phyloP scores from a whole-genome alignment of 2,113 vertebrate species.

The Cyphomyrus plagiostoma region DNA sequence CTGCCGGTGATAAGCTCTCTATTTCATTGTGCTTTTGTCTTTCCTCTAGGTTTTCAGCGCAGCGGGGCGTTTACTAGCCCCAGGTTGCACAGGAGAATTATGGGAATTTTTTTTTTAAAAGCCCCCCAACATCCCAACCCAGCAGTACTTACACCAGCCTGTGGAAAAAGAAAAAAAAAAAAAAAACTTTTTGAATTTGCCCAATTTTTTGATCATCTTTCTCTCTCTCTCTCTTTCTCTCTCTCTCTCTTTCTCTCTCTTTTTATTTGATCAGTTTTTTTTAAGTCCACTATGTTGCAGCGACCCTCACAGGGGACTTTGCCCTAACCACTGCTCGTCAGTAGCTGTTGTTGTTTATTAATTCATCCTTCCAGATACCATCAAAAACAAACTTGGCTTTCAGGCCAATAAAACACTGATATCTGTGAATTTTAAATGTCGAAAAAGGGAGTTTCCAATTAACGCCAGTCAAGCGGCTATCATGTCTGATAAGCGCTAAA shows the following conservation, averaged over 20 bases:
- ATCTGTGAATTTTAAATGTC: not conserved
- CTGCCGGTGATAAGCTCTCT: constrained; percentile 75
- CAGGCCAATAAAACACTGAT: not conserved
- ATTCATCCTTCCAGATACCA: not conserved
- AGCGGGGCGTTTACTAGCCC: constrained; percentile 75
- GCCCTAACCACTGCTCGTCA: not conserved
- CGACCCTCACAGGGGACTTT: not conserved
- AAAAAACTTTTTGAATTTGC: not conserved
- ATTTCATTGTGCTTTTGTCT: constrained; percentile 91
- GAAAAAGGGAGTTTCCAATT: not conserved
- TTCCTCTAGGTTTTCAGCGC: constrained; percentile 72
- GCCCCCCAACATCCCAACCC: constrained; percentile 19
- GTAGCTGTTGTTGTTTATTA: not conserved
- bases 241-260: not conserved
- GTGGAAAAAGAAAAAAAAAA: not conserved
- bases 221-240: not conserved
- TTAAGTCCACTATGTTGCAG: not conserved
- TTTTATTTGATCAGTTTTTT: not conserved
- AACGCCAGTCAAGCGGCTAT: not conserved
- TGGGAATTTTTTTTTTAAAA: constrained; percentile 64
- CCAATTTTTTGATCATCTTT: constrained; percentile 1
- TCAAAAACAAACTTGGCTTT: not conserved
- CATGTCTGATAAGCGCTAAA: not conserved
- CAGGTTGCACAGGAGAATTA: constrained; percentile 79
- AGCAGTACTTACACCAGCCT: constrained; percentile 40